A percentile compares a stretch with the other conserved stretches of the same genome.
Conservation (phyloP, 1,140 invertebrate genomes). For the Planococcus citri region DNA sequence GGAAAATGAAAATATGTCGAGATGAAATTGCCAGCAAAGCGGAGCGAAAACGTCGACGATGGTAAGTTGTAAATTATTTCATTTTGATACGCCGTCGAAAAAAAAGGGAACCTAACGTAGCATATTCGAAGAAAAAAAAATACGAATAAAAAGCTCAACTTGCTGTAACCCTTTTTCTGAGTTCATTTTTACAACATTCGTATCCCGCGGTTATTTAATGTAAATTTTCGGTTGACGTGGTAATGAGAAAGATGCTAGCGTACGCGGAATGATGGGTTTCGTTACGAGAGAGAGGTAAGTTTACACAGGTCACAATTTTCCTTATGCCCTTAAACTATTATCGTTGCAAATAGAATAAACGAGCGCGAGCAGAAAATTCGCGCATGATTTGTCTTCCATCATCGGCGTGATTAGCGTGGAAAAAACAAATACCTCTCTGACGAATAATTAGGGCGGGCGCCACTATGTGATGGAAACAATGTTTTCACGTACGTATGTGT, state of each 20-base stretch:
- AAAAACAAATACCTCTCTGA: too few species aligned
- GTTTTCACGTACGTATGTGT: too few species aligned
- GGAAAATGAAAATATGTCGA: too few species aligned
- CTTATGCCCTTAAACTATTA: not conserved
- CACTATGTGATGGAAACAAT: too few species aligned
- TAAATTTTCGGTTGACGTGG: slow-evolving; percentile 1
- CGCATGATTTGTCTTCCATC: not conserved
- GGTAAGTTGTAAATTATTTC: too few species aligned
- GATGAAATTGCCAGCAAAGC: too few species aligned
- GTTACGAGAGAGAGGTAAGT: not conserved
- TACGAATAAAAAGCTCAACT: too few species aligned
- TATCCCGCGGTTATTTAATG: slow-evolving; percentile 1
- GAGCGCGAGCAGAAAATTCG: not conserved
- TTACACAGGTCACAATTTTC: not conserved
- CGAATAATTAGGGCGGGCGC: too few species aligned
- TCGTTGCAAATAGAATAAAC: not conserved
- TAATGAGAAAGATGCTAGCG: not conserved
- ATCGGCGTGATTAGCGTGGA: not conserved
- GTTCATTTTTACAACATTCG: not conserved
- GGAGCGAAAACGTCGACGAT: too few species aligned
- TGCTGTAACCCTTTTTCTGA: not conserved
- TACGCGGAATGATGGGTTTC: not conserved
- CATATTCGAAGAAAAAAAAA: too few species aligned
- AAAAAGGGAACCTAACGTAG: too few species aligned
- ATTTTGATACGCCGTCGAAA: too few species aligned